These are phyloP conservation scores for Lydus trimaculatus DNA, from an alignment of 2,888 invertebrate species.

Conservation along the genomic window DNA sequence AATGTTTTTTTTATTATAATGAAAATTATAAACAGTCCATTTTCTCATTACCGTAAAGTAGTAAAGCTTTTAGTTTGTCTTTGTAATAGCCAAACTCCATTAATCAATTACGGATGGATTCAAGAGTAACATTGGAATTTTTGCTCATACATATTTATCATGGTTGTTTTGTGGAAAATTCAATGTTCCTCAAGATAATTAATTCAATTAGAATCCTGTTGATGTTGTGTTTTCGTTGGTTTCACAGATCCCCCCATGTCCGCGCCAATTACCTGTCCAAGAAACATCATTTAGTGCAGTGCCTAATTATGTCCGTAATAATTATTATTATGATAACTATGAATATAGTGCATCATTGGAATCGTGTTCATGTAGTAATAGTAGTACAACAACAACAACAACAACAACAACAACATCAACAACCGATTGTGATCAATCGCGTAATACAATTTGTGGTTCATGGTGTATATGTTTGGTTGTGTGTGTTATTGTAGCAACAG, in stretches of 20 bases:
- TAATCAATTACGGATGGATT: background rate
- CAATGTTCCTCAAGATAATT: background rate
- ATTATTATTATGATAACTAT: constrained; percentile 47
- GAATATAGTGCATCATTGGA: constrained; percentile 49
- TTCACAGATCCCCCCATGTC: constrained; percentile 53
- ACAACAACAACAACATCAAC: too few species aligned
- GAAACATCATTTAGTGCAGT: constrained; percentile 53
- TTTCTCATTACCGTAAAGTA: too few species aligned
- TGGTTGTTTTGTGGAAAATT: too few species aligned
- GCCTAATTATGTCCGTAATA: constrained; percentile 47
- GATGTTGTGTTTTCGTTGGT: constrained; percentile 4
- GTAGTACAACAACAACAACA: constrained; percentile 47
- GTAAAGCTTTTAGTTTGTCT: too few species aligned
- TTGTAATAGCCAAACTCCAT: background rate
- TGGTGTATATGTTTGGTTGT: constrained; percentile 67
- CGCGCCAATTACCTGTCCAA: constrained; percentile 51
- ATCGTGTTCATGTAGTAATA: constrained; percentile 54
- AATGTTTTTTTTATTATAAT: too few species aligned
- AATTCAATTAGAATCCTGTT: background rate
- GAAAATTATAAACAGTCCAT: too few species aligned
- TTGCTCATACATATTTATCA: too few species aligned
- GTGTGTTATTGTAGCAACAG: constrained; percentile 66
- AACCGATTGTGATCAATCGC: constrained; percentile 64
- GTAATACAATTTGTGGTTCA: constrained; percentile 62
- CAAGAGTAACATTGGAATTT: too few species aligned